Evolutionary conservation across 2,797 vertebrate species (phyloP), one percentile per base, ranked within the genome.

Genomic region (Dryobates pubescens): DNA sequence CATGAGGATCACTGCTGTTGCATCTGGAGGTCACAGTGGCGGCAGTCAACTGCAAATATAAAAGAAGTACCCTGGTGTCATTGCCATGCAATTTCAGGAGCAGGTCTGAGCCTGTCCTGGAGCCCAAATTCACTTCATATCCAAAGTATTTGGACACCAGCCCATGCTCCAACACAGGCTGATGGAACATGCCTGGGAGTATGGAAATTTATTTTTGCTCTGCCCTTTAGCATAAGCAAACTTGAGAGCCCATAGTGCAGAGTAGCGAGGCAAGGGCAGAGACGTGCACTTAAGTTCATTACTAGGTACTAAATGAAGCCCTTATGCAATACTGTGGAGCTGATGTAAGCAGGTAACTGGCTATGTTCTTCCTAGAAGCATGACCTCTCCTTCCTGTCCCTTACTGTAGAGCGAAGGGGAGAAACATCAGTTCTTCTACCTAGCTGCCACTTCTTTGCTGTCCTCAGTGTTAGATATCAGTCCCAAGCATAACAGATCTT

Each of bases 201-300:
- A 88, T 74, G 85, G 94, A 83, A 92, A 94, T 88, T 92, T 93
- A 82, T 94, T 95, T 92, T 82, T 90, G 77, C 70, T 91, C 90
- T 94, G 93, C 93, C 95, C 94, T 94, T 96, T 81, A 88, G 86
- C 93, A 82, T 57, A 82, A 90, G 88, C 92, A 79, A 65, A 76
- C 64, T 68, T 24, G 74, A 7, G 4, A 58, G 69, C 22, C 86
- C 45, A 2, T 30, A 45, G 65, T 8, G 57, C 53, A 15, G 68
- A 70, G 80, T 3, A 56, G 68, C 0, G 1, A 54, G 77, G 72
- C n/a, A 1, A 89, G 58, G 83, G 74, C 92, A 91, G 88, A 53
- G 92, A 88, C 6, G 0, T 6, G 24, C 56, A 36, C 64, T 90
- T 34, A 80, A 92, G 24, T 68, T 95, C 65, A 54, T 89, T 91